Evolutionary conservation across 1,140 invertebrate genomes (phyloP).

Genomic region (Drosophila sturtevanti): DNA sequence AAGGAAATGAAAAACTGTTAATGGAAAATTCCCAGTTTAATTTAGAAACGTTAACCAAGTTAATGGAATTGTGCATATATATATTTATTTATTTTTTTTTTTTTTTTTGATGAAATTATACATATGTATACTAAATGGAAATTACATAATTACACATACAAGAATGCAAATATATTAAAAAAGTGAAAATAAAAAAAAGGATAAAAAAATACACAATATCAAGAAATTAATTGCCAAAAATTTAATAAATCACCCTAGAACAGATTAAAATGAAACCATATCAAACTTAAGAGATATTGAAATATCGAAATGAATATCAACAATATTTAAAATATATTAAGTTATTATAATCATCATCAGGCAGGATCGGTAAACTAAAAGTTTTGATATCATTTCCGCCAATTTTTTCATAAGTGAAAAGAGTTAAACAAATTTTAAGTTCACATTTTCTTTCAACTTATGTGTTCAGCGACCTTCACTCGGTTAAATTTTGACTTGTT

Average conservation of each 20-base stretch:
- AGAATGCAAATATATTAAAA: conserved; percentile 47
- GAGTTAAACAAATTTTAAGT: neutral
- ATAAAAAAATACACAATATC: neutral
- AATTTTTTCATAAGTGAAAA: too few species aligned
- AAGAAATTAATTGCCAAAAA: neutral
- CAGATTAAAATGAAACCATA: too few species aligned
- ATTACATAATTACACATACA: conserved; percentile 43
- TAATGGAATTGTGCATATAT: conserved; percentile 59
- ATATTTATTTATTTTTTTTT: conserved; percentile 22
- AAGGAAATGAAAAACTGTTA: neutral
- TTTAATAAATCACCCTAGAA: too few species aligned
- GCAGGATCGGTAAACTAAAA: too few species aligned
- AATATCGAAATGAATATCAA: too few species aligned
- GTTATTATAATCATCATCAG: too few species aligned
- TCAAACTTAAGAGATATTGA: too few species aligned
- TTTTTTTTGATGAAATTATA: neutral
- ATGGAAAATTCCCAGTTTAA: conserved; percentile 33
- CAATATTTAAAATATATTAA: too few species aligned
- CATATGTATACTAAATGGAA: conserved; percentile 35
- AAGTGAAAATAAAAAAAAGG: neutral
- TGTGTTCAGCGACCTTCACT: neutral
- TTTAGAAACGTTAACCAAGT: conserved; percentile 56
- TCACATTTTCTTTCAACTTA: neutral
- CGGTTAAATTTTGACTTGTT: neutral
- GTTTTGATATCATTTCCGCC: too few species aligned